Conservation (phyloP, 2,888 invertebrate species). For the Trimorus sp. region DNA sequence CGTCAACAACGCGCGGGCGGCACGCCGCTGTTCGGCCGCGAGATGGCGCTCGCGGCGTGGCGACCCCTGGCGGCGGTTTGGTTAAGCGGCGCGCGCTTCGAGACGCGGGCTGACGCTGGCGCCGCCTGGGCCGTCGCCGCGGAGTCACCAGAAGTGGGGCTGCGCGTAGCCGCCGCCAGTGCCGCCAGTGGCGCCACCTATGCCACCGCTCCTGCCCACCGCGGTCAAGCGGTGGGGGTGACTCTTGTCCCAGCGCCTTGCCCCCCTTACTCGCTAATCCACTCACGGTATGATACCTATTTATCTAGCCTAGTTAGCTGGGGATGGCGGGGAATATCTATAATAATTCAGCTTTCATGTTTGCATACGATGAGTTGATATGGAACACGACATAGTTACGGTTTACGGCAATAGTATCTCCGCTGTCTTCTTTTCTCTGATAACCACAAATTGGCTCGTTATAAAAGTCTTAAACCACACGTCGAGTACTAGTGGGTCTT, state of each 20-base stretch:
- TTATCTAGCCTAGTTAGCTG: slow-evolving; percentile 62
- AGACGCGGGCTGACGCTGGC: slow-evolving; percentile 44
- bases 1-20: neutral
- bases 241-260: slow-evolving; percentile 80
- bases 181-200: slow-evolving; percentile 69
- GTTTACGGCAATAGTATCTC: slow-evolving; percentile 67
- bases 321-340: slow-evolving; percentile 62
- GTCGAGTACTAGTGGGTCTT: slow-evolving; percentile 8
- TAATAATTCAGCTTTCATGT: slow-evolving; percentile 58
- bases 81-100: slow-evolving; percentile 43
- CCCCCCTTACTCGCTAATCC: slow-evolving; percentile 68
- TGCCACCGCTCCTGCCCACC: slow-evolving; percentile 79
- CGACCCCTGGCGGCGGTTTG: neutral
- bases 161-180: slow-evolving; percentile 77
- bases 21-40: slow-evolving; percentile 6
- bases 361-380: slow-evolving; percentile 73
- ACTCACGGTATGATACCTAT: slow-evolving; percentile 47
- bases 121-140: slow-evolving; percentile 29
- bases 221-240: slow-evolving; percentile 81
- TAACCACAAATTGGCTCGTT: neutral
- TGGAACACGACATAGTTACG: slow-evolving; percentile 76
- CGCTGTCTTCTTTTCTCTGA: neutral
- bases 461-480: slow-evolving; percentile 14
- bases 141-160: slow-evolving; percentile 80
- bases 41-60: slow-evolving; percentile 10